Conservation (phyloP, 92 coral and sea anemone genomes). For the Palythoa grandis region DNA sequence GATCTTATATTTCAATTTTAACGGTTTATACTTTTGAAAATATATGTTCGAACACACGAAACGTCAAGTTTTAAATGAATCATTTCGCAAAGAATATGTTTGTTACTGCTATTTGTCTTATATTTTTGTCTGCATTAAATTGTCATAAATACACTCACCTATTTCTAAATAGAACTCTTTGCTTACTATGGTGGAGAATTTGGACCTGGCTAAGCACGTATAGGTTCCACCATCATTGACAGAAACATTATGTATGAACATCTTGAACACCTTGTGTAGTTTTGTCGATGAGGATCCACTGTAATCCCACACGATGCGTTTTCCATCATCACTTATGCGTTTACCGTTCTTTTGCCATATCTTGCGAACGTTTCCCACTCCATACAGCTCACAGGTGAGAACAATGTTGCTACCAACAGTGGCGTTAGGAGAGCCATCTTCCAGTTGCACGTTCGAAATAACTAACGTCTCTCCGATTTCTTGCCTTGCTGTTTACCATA, state of each 20-base stretch:
- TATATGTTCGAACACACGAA: too few relatives aligned
- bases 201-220: constrained; percentile 15
- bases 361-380: background rate
- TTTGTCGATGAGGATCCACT: background rate
- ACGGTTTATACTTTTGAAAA: too few relatives aligned
- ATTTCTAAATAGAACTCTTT: background rate
- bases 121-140: background rate
- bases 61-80: too few relatives aligned
- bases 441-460: constrained; percentile 5
- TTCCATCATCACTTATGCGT: background rate
- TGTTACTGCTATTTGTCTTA: too few relatives aligned
- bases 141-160: background rate
- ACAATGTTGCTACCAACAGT: constrained; percentile 2
- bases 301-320: constrained; percentile 12
- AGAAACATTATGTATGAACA: constrained; percentile 3
- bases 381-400: background rate
- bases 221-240: background rate
- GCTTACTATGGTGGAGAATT: background rate
- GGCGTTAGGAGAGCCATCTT: constrained; percentile 5
- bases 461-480: background rate
- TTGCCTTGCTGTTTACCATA: background rate
- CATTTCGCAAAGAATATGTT: too few relatives aligned
- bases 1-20: too few relatives aligned
- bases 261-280: constrained; percentile 8
- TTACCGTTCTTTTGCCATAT: constrained; percentile 13